Evolutionary conservation across 2,797 vertebrate genomes (phyloP).

Genomic region (Emys orbicularis): DNA sequence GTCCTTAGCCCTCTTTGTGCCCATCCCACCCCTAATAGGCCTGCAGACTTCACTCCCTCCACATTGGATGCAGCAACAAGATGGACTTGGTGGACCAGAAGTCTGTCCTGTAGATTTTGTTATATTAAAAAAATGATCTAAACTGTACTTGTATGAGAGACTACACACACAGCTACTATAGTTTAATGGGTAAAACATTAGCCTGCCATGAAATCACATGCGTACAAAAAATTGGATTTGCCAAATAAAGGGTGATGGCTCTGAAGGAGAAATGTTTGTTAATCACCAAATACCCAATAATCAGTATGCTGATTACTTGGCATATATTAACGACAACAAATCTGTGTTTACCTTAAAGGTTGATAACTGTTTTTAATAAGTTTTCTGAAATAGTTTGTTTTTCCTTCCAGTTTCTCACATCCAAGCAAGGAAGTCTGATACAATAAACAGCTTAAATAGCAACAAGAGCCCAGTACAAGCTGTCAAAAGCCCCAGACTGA

Average conservation of each 20-base stretch:
- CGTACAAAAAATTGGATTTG: not conserved
- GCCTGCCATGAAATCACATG: not conserved
- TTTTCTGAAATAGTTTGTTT: not conserved
- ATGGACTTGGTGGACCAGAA: not conserved
- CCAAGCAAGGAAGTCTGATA: not conserved
- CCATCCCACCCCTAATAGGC: not conserved
- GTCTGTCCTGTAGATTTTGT: not conserved
- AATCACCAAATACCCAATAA: not conserved
- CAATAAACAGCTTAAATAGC: not conserved
- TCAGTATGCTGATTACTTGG: not conserved
- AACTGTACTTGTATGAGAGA: not conserved
- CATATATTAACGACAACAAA: not conserved
- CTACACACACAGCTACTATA: not conserved
- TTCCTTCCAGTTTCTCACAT: not conserved
- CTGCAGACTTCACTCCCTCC: not conserved
- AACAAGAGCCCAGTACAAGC: not conserved
- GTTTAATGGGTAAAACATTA: not conserved
- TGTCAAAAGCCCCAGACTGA: conserved; percentile 1
- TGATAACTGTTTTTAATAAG: not conserved
- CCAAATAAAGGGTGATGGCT: not conserved
- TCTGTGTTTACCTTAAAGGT: not conserved
- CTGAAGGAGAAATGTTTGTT: not conserved
- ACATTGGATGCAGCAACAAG: not conserved
- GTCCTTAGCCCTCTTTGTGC: not conserved
- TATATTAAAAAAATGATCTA: not conserved